These are phyloP conservation scores for Barbus barbus DNA, from an alignment of 2,113 vertebrate species.

Conservation along the genomic window DNA sequence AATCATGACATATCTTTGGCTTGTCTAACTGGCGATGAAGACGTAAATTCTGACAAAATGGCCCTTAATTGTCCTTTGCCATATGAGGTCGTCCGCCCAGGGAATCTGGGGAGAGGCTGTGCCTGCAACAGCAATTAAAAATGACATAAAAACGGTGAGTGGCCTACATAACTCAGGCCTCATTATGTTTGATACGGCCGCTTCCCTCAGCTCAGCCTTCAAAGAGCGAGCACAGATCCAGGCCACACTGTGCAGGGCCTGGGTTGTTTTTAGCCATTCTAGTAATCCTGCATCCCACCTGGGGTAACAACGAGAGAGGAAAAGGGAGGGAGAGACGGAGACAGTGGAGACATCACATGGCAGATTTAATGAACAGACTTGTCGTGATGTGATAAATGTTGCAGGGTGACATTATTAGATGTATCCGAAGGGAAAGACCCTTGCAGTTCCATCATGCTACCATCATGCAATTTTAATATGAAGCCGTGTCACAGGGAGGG, in stretches of 20 bases:
- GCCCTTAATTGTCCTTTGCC: constrained; percentile 35
- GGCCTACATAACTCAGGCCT: constrained; percentile 54
- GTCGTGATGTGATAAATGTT: constrained; percentile 54
- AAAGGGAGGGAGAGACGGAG: not conserved
- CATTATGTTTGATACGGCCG: constrained; percentile 37
- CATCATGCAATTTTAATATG: constrained; percentile 46
- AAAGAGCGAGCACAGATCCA: constrained; percentile 38
- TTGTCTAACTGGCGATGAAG: constrained; percentile 25
- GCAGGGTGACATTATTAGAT: constrained; percentile 52
- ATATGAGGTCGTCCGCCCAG: constrained; percentile 34
- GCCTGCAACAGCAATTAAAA: constrained; percentile 42
- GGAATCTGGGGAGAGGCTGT: constrained; percentile 26
- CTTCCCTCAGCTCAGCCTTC: constrained; percentile 35
- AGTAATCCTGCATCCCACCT: constrained; percentile 46
- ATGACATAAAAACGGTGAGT: constrained; percentile 45
- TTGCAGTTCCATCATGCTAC: constrained; percentile 42
- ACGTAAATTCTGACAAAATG: constrained; percentile 38
- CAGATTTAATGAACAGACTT: constrained; percentile 45
- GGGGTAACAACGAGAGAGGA: constrained; percentile 11
- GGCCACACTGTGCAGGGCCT: constrained; percentile 39
- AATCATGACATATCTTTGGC: constrained; percentile 25
- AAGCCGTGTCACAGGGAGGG: not conserved
- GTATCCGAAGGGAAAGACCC: constrained; percentile 45
- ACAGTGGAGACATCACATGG: constrained; percentile 6
- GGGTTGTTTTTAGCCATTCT: constrained; percentile 48